These are phyloP conservation scores for Sisyra terminalis DNA, from an alignment of 2,888 invertebrate species.

Conservation along the genomic window DNA sequence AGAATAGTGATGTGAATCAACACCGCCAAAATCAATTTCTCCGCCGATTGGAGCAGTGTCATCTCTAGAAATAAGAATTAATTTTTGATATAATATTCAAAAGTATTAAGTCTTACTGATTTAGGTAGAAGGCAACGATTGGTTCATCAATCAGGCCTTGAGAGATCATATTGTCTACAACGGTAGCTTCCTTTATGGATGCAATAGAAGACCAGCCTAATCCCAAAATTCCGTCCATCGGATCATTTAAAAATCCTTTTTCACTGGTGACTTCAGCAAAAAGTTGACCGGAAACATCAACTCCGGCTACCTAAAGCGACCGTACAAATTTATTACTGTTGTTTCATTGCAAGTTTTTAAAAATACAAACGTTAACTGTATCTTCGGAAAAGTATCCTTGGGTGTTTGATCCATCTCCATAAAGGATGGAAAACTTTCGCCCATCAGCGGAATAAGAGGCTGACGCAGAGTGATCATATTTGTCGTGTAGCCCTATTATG, in stretches of 20 bases:
- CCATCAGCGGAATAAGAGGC: conserved; percentile 65
- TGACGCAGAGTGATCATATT: conserved; percentile 40
- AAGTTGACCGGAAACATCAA: conserved; percentile 52
- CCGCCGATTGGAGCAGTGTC: conserved; percentile 45
- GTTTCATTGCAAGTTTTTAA: conserved; percentile 25
- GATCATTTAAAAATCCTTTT: conserved; percentile 83
- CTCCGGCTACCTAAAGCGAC: conserved; percentile 28
- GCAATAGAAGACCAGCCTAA: conserved; percentile 72
- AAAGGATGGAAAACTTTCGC: conserved; percentile 71
- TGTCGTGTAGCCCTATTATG: too few species aligned
- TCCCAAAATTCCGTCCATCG: conserved; percentile 92
- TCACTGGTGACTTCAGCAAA: conserved; percentile 90
- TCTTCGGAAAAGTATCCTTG: conserved; percentile 84
- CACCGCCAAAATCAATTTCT: conserved; percentile 77
- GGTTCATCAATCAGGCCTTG: conserved; percentile 35
- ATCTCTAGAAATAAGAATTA: too few species aligned
- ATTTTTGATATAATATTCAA: too few species aligned
- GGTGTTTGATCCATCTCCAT: conserved; percentile 73
- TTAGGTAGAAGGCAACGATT: conserved; percentile 72
- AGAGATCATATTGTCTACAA: conserved; percentile 48
- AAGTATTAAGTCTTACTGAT: too few species aligned
- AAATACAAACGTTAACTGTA: conserved; percentile 47
- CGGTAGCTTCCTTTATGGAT: conserved; percentile 70
- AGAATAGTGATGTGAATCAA: conserved; percentile 18
- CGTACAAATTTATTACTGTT: conserved; percentile 24